Base-by-base conservation (phyloP, 2,888 invertebrate genomes). In the Drosophila atripex region DNA sequence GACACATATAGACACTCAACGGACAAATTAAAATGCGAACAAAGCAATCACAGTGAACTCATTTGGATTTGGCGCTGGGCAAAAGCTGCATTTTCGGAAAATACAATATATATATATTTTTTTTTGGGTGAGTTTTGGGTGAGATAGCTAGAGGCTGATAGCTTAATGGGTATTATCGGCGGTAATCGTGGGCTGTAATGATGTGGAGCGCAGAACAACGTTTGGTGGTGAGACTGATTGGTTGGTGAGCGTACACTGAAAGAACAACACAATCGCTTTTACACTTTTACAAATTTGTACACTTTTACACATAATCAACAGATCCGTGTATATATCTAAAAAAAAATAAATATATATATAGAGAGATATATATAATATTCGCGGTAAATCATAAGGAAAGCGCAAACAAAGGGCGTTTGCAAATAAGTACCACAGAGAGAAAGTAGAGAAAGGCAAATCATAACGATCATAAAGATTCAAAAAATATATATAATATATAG, bases 181-280 rank as follows among this genome's bases (percentile, higher is more conserved):
- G 86, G 79, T 88, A 82, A 75, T 77, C 77, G 78, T 80, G 75
- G 75, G 77, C 75, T 78, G 77, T 77, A 68, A 74, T 76, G 35
- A 86, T 86, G 79, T 85, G 80, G 80, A 77, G 82, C 85, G 77
- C 46, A 63, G 54, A 78, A 86, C 77, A 87, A 77, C 79, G 75
- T 77, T 68, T 58, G 69, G 70, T 60, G 59, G 58, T 58, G 18
- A 1, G 21, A 23, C 47, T 60, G 47, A 21, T 47, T 55, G 78
- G 79, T 84, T 55, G 78, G 79, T 84, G 84, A 78, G 88, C 78
- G 79, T 77, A 87, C 88, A 88, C 80, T 89, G 77, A 85, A 88
- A 87, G 77, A 80, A 89, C 76, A 87, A 78, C 78, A 78, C 86
- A 76, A 76, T 87, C 88, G 86, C 88, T 88, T 88, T 84, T 82